Conservation (phyloP, 2,888 invertebrate species). For the Xylota sylvarum region DNA sequence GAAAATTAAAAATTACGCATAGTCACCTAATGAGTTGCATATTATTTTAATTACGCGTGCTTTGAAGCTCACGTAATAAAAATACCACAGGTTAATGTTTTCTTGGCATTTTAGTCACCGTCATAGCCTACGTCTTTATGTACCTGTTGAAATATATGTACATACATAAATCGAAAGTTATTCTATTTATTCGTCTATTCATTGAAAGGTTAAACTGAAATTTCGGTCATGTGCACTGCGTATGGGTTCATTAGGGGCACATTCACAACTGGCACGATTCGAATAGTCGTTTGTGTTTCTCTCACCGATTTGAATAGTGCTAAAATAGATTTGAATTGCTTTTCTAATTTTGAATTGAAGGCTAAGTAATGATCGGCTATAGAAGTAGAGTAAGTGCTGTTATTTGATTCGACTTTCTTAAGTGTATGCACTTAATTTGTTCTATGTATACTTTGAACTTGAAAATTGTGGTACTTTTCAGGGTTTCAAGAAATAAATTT, state of each 20-base stretch:
- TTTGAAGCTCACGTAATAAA: not conserved
- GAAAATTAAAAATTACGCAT: not conserved
- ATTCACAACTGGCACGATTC: conserved; percentile 25
- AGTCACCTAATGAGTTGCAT: conserved; percentile 17
- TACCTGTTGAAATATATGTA: not conserved
- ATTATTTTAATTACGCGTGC: not conserved
- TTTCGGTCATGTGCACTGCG: conserved; percentile 57
- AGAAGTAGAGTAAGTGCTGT: conserved; percentile 15
- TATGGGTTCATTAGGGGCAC: conserved; percentile 52
- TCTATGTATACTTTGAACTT: not conserved
- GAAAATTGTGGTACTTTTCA: too few relatives aligned
- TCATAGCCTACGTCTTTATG: too few relatives aligned
- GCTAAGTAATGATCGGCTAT: conserved; percentile 1
- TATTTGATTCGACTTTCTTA: not conserved
- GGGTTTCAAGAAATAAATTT: too few relatives aligned
- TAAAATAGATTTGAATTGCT: conserved; percentile 55
- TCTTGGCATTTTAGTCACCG: conserved; percentile 15
- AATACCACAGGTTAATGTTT: conserved; percentile 13
- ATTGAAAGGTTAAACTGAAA: conserved; percentile 43
- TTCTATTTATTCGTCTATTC: conserved; percentile 10
- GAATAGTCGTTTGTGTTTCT: not conserved
- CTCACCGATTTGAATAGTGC: conserved; percentile 2
- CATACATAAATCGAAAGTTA: conserved; percentile 5
- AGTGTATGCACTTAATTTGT: not conserved
- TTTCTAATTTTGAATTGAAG: conserved; percentile 48